A percentile compares a stretch with the other conserved stretches of the same genome.
These are phyloP conservation scores for Trissolcus basalis DNA, from an alignment of 1,140 invertebrate genomes.

Conservation along the genomic window DNA sequence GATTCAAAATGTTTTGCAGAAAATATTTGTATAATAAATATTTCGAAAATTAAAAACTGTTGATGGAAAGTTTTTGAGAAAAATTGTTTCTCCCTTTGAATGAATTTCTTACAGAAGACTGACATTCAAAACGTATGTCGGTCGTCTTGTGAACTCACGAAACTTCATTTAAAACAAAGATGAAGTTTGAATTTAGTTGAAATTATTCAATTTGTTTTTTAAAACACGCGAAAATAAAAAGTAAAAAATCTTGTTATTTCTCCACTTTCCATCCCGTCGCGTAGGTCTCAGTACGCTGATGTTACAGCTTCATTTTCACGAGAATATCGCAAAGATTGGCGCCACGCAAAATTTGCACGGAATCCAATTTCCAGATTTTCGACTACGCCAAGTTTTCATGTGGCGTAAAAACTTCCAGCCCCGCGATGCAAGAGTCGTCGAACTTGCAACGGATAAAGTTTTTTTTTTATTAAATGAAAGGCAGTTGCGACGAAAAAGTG, in stretches of 20 bases:
- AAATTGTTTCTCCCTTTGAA: no score
- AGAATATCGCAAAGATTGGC: slow-evolving; percentile 59
- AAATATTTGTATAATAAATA: no score
- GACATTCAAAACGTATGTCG: no score
- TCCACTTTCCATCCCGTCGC: slow-evolving; percentile 43
- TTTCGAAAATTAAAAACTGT: no score
- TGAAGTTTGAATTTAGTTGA: slow-evolving; percentile 9
- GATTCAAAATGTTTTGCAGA: no score
- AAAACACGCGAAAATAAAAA: slow-evolving; percentile 43
- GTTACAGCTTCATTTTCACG: slow-evolving; percentile 55
- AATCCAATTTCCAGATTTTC: slow-evolving; percentile 61
- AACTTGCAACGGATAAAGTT: slow-evolving; percentile 52
- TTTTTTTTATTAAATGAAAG: slow-evolving; percentile 50
- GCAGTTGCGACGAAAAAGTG: slow-evolving; percentile 17
- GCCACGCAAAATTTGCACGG: slow-evolving; percentile 53
- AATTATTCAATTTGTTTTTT: slow-evolving; percentile 33
- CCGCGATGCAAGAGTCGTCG: slow-evolving; percentile 42
- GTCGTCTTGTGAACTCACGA: neutral
- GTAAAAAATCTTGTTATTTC: slow-evolving; percentile 47
- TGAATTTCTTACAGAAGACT: no score
- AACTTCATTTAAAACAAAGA: slow-evolving; percentile 1
- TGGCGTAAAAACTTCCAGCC: slow-evolving; percentile 41
- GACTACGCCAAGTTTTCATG: slow-evolving; percentile 50
- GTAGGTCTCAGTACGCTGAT: slow-evolving; percentile 34
- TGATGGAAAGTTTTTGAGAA: no score